Percentiles rank a stretch among this genome's conserved stretches.
phyloP scores from a whole-genome alignment of 2,113 vertebrate genomes.

The Orycteropus afer region DNA sequence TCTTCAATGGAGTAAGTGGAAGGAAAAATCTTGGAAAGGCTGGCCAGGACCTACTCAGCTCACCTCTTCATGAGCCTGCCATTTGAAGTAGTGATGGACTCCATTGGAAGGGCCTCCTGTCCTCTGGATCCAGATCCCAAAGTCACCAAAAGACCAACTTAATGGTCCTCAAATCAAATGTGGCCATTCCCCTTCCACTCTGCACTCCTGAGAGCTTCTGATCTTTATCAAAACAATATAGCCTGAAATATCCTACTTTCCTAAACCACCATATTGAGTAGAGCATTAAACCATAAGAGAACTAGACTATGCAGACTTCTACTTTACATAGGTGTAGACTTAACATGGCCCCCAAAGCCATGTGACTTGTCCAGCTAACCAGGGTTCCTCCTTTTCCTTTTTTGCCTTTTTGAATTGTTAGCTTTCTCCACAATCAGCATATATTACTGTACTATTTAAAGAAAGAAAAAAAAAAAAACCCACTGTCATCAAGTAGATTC shows the following conservation, averaged over 20 bases:
- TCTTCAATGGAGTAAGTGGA: neutral
- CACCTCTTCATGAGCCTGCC: neutral
- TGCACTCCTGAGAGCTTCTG: neutral
- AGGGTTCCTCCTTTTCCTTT: neutral
- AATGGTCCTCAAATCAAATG: neutral
- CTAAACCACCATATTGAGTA: neutral
- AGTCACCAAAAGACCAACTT: neutral
- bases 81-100: neutral
- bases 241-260: neutral
- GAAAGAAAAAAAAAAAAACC: neutral
- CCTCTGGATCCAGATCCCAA: neutral
- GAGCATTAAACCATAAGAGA: neutral
- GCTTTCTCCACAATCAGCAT: neutral
- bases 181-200: neutral
- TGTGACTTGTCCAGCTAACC: neutral
- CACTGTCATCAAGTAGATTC: too few species aligned
- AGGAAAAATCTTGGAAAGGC: neutral
- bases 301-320: neutral
- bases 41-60: neutral
- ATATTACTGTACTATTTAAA: neutral
- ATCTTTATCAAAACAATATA: neutral
- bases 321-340: neutral
- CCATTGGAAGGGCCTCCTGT: neutral
- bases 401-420: neutral
- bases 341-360: neutral